A percentile compares a stretch with the other conserved stretches of the same genome.
Conservation (phyloP, 1,140 invertebrate species). For the Drosophila oshimai region DNA sequence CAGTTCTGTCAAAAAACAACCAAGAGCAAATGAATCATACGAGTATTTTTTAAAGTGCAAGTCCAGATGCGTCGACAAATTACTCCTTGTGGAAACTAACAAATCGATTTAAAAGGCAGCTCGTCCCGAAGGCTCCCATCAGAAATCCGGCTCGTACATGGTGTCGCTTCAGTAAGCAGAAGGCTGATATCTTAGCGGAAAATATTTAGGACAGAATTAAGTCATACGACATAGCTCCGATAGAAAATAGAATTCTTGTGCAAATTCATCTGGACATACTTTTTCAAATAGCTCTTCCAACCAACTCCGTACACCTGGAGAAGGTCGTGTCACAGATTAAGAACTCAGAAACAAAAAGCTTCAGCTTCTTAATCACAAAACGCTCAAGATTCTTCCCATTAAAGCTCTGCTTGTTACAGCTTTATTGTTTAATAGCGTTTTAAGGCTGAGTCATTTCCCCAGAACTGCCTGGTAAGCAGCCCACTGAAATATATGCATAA, state of each 20-base stretch:
- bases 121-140: background rate
- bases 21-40: slow-evolving; percentile 1
- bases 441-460: background rate
- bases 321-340: background rate
- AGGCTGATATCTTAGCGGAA: background rate
- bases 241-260: background rate
- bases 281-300: background rate
- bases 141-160: slow-evolving; percentile 3
- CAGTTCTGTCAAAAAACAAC: background rate
- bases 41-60: background rate
- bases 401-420: background rate
- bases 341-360: background rate
- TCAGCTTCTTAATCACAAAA: background rate
- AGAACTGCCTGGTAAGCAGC: background rate
- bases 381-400: background rate
- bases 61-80: slow-evolving; percentile 3
- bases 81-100: slow-evolving; percentile 3
- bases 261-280: background rate
- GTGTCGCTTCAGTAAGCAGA: background rate
- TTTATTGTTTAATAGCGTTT: background rate
- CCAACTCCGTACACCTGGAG: background rate
- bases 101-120: background rate
- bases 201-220: background rate
- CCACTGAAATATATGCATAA: background rate
- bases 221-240: background rate